Evolutionary conservation across 2,888 invertebrate species (phyloP).

Genomic region (Torymus tubicola): DNA sequence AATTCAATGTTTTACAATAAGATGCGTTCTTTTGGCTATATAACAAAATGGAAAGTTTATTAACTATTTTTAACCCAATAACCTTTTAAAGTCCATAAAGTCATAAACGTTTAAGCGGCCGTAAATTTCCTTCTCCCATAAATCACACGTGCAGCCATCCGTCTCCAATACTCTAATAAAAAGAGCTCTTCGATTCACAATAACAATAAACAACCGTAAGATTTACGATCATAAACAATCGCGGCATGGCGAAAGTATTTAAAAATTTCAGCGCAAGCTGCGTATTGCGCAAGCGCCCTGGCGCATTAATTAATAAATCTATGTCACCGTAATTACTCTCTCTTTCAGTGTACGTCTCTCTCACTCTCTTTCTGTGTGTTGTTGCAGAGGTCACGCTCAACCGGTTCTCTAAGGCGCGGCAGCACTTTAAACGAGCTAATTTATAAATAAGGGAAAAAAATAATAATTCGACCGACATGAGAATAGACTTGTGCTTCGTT

Average conservation of each 20-base stretch:
- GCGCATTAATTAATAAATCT: constrained; percentile 53
- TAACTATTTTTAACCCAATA: too few relatives aligned
- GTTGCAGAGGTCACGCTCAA: constrained; percentile 17
- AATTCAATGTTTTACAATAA: too few relatives aligned
- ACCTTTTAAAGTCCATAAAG: too few relatives aligned
- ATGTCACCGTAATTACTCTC: constrained; percentile 44
- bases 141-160: background rate
- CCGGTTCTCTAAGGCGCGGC: constrained; percentile 41
- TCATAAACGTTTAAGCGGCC: too few relatives aligned
- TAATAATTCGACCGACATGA: constrained; percentile 13
- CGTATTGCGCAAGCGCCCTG: constrained; percentile 1
- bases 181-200: background rate
- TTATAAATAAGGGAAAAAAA: constrained; percentile 40
- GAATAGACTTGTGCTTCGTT: background rate
- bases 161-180: background rate
- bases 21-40: too few relatives aligned
- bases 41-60: too few relatives aligned
- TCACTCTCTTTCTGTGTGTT: background rate
- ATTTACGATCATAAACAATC: background rate
- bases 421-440: constrained; percentile 29
- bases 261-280: background rate
- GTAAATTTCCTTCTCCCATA: too few relatives aligned
- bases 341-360: too few relatives aligned
- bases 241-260: constrained; percentile 1
- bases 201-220: too few relatives aligned